Base-by-base conservation (phyloP, 64 coral and sea anemone species). In the Actinia equina region DNA sequence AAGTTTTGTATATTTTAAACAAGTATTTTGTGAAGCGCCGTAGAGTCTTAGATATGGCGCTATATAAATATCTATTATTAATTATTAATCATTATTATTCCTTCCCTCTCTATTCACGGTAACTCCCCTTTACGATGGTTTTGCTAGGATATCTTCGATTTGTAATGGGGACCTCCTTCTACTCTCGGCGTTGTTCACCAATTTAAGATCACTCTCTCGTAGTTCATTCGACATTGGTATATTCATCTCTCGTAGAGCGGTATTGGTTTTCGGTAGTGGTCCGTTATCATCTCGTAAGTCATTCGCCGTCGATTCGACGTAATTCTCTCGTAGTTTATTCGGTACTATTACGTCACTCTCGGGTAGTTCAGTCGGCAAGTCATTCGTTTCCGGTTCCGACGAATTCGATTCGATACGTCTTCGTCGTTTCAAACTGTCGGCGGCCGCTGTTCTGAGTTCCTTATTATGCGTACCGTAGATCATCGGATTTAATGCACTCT, bases 401-500 rank as follows among this genome's bases (percentile, higher is more conserved):
- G 44, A 30, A 81, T 81, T 52, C 17, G 43, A 49, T 51, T 19
- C 43, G 43, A 81, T 52, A 20, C 49, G n/a, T 81, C 78, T 44
- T 52, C 78, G 78, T 25, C 78, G 43, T 81, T 81, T 81, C 0
- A 81, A 81, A 23, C 78, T 81, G 22, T 81, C 44, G 17, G 27
- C 78, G 4, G 89, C 44, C 25, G 89, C 44, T 65, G 58, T 80
- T 17, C 86, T 84, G 30, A 94, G 83, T 17, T 94, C 89, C 17
- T 79, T 52, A 26, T 86, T 88, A 74, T 60, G 76, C 45, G 88
- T 52, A 0, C 93, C 89, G 26, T 95, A 95, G 9, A 95, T 85
- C 56, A 95, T 82, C 7, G 93, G 87, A 27, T 95, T 95, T 18
- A 85, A 88, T 5, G 78, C 87, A 65, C 93, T 95, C 30, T 95